Evolutionary conservation across 2,888 invertebrate genomes (phyloP).

Genomic region (Euclidia mi): DNA sequence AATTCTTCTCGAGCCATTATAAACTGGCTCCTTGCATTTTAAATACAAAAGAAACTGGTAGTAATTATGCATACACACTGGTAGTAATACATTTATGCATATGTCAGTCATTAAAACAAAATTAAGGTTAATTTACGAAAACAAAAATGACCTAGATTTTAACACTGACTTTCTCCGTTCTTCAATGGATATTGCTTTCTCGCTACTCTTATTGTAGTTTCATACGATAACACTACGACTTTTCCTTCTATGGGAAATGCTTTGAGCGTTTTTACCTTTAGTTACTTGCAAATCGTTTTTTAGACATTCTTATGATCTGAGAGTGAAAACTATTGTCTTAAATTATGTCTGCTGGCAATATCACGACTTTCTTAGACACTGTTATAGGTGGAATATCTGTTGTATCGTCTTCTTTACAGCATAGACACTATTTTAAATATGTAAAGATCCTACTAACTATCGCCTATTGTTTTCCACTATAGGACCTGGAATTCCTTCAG

Average conservation of each 20-base stretch:
- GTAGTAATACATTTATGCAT: constrained; percentile 22
- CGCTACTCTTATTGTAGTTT: constrained; percentile 19
- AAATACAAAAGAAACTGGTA: constrained; percentile 7
- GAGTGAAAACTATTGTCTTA: too few relatives aligned
- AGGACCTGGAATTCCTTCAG: too few relatives aligned
- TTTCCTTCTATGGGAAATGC: background rate
- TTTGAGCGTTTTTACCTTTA: background rate
- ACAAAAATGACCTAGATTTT: constrained; percentile 33
- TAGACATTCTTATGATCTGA: too few relatives aligned
- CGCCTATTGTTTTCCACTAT: too few relatives aligned
- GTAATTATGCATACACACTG: too few relatives aligned
- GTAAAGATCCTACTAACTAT: too few relatives aligned
- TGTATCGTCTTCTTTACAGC: too few relatives aligned
- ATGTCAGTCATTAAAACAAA: constrained; percentile 31
- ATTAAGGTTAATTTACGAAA: constrained; percentile 48
- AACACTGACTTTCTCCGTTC: constrained; percentile 34
- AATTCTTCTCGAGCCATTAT: background rate
- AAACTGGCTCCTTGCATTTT: constrained; percentile 30
- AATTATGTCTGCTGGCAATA: too few relatives aligned
- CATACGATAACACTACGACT: background rate
- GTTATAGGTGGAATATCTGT: too few relatives aligned
- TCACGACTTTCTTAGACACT: too few relatives aligned
- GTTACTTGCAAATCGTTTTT: too few relatives aligned
- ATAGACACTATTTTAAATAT: too few relatives aligned
- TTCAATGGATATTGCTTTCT: constrained; percentile 14